Evolutionary conservation across 2,888 invertebrate species (phyloP).

Genomic region (Bugulina stolonifera): DNA sequence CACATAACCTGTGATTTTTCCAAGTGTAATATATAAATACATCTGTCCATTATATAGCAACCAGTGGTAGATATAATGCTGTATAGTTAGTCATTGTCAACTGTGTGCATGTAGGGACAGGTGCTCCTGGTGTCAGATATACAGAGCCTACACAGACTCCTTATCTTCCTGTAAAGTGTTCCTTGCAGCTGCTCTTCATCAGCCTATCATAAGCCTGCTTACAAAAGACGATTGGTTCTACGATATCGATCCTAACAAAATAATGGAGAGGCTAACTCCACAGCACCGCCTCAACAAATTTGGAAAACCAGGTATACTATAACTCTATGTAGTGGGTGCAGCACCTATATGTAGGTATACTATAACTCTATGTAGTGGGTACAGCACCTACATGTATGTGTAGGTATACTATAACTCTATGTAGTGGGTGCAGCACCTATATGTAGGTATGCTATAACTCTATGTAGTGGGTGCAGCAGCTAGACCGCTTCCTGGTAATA

Average conservation of each 20-base stretch:
- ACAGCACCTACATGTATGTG: too few species aligned
- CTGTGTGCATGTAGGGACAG: conserved; percentile 63
- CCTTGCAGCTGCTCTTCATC: conserved; percentile 82
- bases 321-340: neutral
- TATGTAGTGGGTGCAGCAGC: too few species aligned
- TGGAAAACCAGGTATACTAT: conserved; percentile 60
- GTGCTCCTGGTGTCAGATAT: conserved; percentile 79
- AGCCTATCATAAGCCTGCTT: conserved; percentile 80
- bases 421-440: too few species aligned
- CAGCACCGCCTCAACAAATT: conserved; percentile 64
- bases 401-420: too few species aligned
- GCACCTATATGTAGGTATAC: too few species aligned
- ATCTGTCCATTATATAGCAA: too few species aligned
- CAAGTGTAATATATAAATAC: too few species aligned
- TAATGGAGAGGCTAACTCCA: conserved; percentile 62
- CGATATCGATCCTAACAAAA: conserved; percentile 82
- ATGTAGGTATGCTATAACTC: too few species aligned
- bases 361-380: neutral
- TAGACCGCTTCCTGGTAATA: too few species aligned
- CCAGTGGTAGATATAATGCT: too few species aligned
- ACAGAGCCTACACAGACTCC: conserved; percentile 80
- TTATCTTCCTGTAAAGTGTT: conserved; percentile 86
- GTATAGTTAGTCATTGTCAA: too few species aligned
- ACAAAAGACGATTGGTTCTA: conserved; percentile 85
- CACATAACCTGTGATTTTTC: too few species aligned